Percentiles rank a stretch among this genome's conserved stretches.
Evolutionary conservation across 2,888 invertebrate genomes (phyloP).

Genomic region (Amphipoea lucens): DNA sequence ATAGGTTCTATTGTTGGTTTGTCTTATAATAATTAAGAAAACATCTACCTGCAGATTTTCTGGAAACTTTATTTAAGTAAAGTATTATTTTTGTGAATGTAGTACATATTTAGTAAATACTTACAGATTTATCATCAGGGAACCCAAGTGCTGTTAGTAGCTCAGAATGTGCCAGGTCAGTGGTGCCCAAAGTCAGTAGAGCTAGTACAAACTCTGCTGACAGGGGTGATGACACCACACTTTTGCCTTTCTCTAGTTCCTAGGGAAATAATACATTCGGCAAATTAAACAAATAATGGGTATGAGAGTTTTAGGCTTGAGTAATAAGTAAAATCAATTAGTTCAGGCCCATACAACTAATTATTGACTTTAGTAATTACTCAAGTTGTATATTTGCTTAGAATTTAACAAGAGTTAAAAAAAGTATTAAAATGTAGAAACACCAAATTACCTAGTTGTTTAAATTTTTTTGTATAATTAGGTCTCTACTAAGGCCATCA

Average conservation of each 20-base stretch:
- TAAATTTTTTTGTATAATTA: neutral
- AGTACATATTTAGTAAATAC: slow-evolving; percentile 59
- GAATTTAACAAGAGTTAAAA: neutral
- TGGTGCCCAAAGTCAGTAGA: slow-evolving; percentile 83
- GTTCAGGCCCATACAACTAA: neutral
- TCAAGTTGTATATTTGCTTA: neutral
- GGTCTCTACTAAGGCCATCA: neutral
- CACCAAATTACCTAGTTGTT: neutral
- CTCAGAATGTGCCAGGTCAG: slow-evolving; percentile 80
- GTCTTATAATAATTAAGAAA: neutral
- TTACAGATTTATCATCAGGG: slow-evolving; percentile 80
- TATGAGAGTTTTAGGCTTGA: neutral
- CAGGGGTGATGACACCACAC: slow-evolving; percentile 87
- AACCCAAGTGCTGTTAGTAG: slow-evolving; percentile 80
- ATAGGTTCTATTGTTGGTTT: neutral
- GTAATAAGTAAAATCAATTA: neutral
- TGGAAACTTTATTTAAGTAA: neutral
- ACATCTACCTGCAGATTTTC: neutral
- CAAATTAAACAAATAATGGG: neutral
- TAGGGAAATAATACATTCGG: slow-evolving; percentile 61
- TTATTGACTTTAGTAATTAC: too few species aligned
- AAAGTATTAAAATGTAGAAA: neutral
- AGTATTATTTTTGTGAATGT: slow-evolving; percentile 2
- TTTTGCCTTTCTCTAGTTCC: slow-evolving; percentile 83
- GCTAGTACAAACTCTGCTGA: slow-evolving; percentile 87